Evolutionary conservation across 1,140 invertebrate genomes (phyloP).

Genomic region (Diprion similis): DNA sequence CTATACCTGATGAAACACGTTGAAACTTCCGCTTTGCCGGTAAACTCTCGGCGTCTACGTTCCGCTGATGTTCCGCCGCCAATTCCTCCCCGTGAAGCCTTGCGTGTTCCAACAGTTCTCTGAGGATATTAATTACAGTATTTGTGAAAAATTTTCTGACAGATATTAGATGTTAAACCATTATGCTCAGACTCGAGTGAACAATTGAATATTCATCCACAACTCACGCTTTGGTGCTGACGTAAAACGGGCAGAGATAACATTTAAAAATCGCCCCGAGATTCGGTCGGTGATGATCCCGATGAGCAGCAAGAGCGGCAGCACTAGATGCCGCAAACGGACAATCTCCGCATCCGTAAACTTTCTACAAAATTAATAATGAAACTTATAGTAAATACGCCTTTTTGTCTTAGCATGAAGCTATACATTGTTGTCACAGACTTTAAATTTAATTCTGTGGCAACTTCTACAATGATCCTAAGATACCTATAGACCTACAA

Average conservation of each 20-base stretch:
- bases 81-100: conserved; percentile 55
- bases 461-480: no score
- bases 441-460: no score
- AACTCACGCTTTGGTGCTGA: conserved; percentile 66
- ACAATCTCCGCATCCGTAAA: conserved; percentile 71
- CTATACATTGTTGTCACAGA: no score
- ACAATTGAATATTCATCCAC: not conserved
- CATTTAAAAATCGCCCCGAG: conserved; percentile 79
- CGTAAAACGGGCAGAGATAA: conserved; percentile 81
- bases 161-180: no score
- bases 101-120: conserved; percentile 53
- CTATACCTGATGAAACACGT: not conserved
- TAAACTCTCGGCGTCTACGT: conserved; percentile 33
- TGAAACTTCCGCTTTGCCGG: conserved; percentile 28
- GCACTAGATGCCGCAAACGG: conserved; percentile 75
- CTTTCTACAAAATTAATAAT: conserved; percentile 29
- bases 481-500: conserved; percentile 12
- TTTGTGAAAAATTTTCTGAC: not conserved
- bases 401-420: not conserved
- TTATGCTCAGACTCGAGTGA: not conserved
- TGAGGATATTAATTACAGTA: conserved; percentile 26
- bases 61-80: conserved; percentile 51
- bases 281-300: conserved; percentile 75
- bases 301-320: conserved; percentile 71
- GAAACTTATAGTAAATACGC: not conserved